A percentile compares a stretch with the other conserved stretches of the same genome.
Evolutionary conservation across 2,113 vertebrate genomes (phyloP).

Genomic region (Probosciger aterrimus): DNA sequence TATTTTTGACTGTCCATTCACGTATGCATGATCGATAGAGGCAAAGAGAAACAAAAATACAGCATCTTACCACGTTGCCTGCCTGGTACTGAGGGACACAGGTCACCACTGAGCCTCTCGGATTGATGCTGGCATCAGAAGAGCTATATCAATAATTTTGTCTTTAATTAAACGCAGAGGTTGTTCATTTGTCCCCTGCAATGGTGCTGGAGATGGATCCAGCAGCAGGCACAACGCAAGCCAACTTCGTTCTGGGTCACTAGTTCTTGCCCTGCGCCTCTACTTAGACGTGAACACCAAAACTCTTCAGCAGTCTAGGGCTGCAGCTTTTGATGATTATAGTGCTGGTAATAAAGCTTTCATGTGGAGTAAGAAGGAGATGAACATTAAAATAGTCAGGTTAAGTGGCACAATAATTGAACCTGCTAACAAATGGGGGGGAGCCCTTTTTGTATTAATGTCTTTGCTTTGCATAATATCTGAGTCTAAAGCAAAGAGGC

Average conservation of each 20-base stretch:
- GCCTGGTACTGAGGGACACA: not conserved
- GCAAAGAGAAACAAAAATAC: not conserved
- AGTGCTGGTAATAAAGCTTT: slow-evolving; percentile 14
- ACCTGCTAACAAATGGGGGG: not conserved
- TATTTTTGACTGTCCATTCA: rapidly evolving
- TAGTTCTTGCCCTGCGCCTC: not conserved
- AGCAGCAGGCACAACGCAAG: not conserved
- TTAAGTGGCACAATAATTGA: slow-evolving; percentile 43
- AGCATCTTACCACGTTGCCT: not conserved
- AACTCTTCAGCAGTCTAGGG: not conserved
- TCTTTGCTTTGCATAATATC: not conserved
- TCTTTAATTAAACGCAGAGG: not conserved
- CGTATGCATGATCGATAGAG: not conserved
- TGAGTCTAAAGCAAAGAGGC: not conserved
- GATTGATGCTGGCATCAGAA: not conserved
- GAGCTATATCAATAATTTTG: not conserved
- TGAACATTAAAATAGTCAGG: slow-evolving; percentile 16
- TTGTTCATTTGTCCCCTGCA: not conserved
- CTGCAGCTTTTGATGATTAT: not conserved
- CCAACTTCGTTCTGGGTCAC: not conserved
- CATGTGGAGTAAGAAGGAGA: not conserved
- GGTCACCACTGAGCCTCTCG: not conserved
- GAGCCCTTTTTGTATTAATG: not conserved
- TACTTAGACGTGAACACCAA: not conserved
- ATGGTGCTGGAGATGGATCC: not conserved